Evolutionary conservation across 1,140 invertebrate species (phyloP).

Genomic region (Rhagoletis pomonella): DNA sequence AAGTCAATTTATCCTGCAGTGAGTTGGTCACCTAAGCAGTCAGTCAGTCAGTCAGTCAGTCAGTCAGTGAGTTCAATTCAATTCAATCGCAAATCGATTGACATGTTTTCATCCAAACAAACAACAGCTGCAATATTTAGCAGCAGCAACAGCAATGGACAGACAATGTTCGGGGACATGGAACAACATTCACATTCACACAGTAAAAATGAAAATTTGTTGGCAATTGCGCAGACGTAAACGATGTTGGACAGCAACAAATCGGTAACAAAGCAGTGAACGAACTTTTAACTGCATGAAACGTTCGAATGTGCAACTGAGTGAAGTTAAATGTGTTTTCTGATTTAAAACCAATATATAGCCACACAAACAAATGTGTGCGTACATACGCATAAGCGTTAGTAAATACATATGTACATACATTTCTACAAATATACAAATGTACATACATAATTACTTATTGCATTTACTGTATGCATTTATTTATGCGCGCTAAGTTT

Average conservation of each 20-base stretch:
- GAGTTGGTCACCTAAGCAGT: not conserved
- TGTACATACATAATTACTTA: not conserved
- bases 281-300: not conserved
- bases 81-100: not conserved
- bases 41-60: not conserved
- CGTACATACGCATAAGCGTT: no score
- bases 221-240: conserved; percentile 14
- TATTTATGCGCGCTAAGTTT: not conserved
- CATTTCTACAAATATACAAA: not conserved
- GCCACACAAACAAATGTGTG: not conserved
- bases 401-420: not conserved
- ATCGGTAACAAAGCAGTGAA: not conserved
- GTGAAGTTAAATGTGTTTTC: not conserved
- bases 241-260: not conserved
- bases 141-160: not conserved
- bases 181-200: conserved; percentile 14
- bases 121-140: not conserved
- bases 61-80: not conserved
- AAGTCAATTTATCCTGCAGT: not conserved
- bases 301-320: no score
- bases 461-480: not conserved
- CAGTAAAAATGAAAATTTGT: conserved; percentile 15
- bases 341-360: not conserved
- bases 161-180: not conserved
- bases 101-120: not conserved